Evolutionary conservation across 2,888 invertebrate species (phyloP), one percentile per base, ranked within the genome.

Genomic region (Orthosia incerta): DNA sequence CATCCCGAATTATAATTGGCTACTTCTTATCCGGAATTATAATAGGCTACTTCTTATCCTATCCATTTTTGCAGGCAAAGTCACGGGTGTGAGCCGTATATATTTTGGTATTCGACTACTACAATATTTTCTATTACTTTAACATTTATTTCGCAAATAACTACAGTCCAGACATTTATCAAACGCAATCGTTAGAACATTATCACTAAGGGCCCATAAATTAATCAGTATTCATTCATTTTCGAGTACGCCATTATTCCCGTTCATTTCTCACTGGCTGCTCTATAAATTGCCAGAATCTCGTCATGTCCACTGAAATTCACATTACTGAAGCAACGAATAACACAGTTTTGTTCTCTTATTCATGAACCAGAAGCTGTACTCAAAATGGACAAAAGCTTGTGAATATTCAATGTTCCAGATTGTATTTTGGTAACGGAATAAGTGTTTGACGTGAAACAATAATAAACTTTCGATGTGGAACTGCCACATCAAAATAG

Each of bases 201-300:
- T 80, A 83, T 71, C 75, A 70, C 64, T 45, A 60, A 26, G 48
- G 50, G 20, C 60, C 31, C 68, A 74, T 80, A 74, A 75, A 86
- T 80, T 72, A 78, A 76, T 78, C 74, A 83, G 62, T 80, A 86
- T 86, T 80, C 77, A 80, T 76, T 66, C 71, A 71, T 83, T 85
- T 71, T 70, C 64, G 11, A 72, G 60, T 60, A 50, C 50, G 23
- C 74, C 57, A 75, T 86, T 80, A 77, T 83, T 78, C 56, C 46
- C 51, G 48, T 71, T 74, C 81, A 75, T 84, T 74, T 80, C 60
- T 66, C 64, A 12, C 53, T 16, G 72, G 31, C 57, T 46, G 59
- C 26, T 63, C 71, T 53, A 86, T 85, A 77, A 84, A 84, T 84
- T 82, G 79, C 67, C n/a, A 46, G 51, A n/a, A 57, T 20, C 23